Evolutionary conservation across 1,140 invertebrate genomes (phyloP), one percentile per base, ranked within the genome.

Genomic region (Brachionus manjavacas): DNA sequence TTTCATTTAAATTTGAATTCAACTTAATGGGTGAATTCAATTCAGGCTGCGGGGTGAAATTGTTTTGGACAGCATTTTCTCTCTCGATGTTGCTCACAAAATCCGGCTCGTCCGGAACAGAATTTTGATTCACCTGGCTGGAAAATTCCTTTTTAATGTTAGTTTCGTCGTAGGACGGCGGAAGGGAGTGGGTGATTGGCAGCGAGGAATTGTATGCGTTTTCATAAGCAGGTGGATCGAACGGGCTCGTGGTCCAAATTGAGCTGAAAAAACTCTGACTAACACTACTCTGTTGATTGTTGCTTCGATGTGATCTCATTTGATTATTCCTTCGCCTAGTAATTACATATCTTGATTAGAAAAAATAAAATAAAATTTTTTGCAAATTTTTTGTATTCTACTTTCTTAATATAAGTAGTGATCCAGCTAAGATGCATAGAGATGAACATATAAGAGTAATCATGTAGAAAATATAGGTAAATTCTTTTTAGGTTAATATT

Each of bases 391-490:
- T 25, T 16, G 14, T 41, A 12, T 7, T 78, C 39, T 35, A 81
- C 79, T 31, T 81, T 64, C 64, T 81, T 20, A 81, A 25, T 6
- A 81, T 41, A 28, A 81, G 31, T 9, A 81, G n/a, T 20, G 79
- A 60, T 16, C 79, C 79, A 20, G 60, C 31, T 64, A 81, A 11
- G 4, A 81, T 68, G 60, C 79, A 81, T 14, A 55, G 16, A 31
- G 79, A 81, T 16, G 79, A 81, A 39, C 55, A 68, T 35, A 81
- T 81, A 6, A 81, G 52, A 11, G 79, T 81, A n/a, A 81, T 81
- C n/a, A 81, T 81, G 28, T 81, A 81, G 43, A 81, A 68, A 81
- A 81, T 64, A 35, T 81, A 81, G 2, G 79, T 81, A 39, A 81
- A 81, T 35, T 46, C 79, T 81, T 39, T 78, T 66, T 70, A 6